Percentiles rank a stretch among this genome's conserved stretches.
Evolutionary conservation across 2,888 invertebrate genomes (phyloP).

Genomic region (Halictus quadricinctus): DNA sequence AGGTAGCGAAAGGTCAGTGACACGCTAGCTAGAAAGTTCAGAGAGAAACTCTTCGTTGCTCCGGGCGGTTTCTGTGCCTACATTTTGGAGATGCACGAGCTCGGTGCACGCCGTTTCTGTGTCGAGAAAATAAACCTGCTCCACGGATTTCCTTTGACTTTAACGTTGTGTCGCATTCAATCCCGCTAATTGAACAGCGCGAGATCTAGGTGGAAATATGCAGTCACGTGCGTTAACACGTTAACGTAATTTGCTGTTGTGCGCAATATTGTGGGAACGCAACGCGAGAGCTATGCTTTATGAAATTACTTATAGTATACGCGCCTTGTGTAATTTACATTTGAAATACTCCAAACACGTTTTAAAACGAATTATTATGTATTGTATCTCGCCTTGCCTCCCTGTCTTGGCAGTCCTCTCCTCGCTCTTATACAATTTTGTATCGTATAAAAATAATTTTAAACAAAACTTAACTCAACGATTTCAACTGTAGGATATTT

Average conservation of each 20-base stretch:
- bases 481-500: too few relatives aligned
- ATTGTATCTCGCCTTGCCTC: too few relatives aligned
- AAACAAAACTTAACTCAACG: too few relatives aligned
- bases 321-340: neutral
- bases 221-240: neutral
- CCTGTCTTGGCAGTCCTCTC: too few relatives aligned
- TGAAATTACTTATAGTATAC: neutral
- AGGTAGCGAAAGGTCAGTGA: constrained; percentile 75
- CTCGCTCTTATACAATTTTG: too few relatives aligned
- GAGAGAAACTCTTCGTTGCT: constrained; percentile 58
- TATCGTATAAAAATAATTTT: too few relatives aligned
- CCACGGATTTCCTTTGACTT: neutral
- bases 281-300: neutral
- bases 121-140: constrained; percentile 33
- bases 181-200: neutral
- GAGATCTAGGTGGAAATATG: neutral
- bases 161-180: neutral
- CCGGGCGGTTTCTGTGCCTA: constrained; percentile 55
- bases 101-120: constrained; percentile 41
- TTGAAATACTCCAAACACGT: too few relatives aligned
- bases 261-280: neutral
- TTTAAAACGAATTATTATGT: too few relatives aligned
- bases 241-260: neutral
- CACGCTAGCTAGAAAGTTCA: constrained; percentile 78
- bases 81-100: constrained; percentile 59